Base-by-base conservation (phyloP, 92 coral and sea anemone species). In the Palythoa grandis region DNA sequence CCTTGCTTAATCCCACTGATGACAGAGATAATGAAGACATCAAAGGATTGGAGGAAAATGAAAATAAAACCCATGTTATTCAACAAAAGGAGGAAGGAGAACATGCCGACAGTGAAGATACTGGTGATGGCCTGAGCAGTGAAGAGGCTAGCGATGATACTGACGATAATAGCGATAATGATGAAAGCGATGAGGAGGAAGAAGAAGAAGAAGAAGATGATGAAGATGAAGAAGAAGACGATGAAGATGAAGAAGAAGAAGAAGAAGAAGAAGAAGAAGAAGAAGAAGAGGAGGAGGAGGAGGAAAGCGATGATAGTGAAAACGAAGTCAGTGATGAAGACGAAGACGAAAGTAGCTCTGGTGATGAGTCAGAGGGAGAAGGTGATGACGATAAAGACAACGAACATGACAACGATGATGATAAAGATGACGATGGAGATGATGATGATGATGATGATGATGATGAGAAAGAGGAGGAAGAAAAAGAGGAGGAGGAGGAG, bases 221-320 rank as follows among this genome's bases (percentile, higher is more conserved):
- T 40, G 15, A 52, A n/a, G 35, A 74, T 5, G 60, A 38, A 14
- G 23, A 74, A 47, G 60, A 48, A 19, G 16, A 8, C 15, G 57
- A 15, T 1, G 17, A 38, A 5, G 65, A 53, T 29, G 84, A 83
- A 6, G 60, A 24, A 10, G 63, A 74, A 11, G 78, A 29, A 29
- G 35, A 29, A 29, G 35, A 29, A 29, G 35, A 29, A 29, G 35
- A 29, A 29, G 35, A 74, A 43, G 10, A 22, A 13, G 68, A 11
- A 29, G 71, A 38, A 7, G 57, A 38, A 3, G 52, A 40, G 13
- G 78, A 15, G 1, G 11, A 63, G 5, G 69, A 5, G 2, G 24
- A 63, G 0, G 88, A 83, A 68, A 57, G 61, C 9, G 54, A n/a
- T 17, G 75, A 79, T n/a, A 78, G 78, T 0, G 75, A 29, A 10